Conservation (phyloP, 2,113 vertebrate species). For the Seriola rivoliana region DNA sequence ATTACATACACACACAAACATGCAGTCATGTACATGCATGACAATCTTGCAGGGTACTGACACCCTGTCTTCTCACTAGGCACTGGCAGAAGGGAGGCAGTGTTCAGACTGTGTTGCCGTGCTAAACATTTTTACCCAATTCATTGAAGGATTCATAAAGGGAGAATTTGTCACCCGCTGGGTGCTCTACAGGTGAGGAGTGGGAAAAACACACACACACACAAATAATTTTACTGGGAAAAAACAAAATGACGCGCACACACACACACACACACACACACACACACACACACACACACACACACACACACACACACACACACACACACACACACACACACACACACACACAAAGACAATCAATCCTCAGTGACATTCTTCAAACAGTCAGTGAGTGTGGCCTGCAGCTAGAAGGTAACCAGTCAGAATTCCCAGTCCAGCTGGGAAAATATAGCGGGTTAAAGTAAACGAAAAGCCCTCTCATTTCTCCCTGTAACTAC, state of each 20-base stretch:
- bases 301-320: neutral
- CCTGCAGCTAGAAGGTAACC: conserved; percentile 46
- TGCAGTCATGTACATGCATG: conserved; percentile 14
- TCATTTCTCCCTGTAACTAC: conserved; percentile 34
- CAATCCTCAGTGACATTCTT: conserved; percentile 47
- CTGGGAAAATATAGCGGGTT: conserved; percentile 27
- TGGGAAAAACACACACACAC: neutral
- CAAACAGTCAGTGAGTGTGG: conserved; percentile 47
- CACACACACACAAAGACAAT: conserved; percentile 28
- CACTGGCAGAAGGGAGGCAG: neutral
- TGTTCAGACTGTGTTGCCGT: neutral
- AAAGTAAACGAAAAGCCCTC: conserved; percentile 39
- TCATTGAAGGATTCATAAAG: conserved; percentile 15
- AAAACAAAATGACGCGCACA: neutral
- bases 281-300: neutral
- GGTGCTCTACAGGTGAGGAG: conserved; percentile 18
- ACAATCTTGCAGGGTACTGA: conserved; percentile 31
- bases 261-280: neutral
- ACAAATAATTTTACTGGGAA: neutral
- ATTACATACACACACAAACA: conserved; percentile 25
- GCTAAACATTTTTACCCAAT: neutral
- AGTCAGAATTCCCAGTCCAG: conserved; percentile 37
- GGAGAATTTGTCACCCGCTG: conserved; percentile 9
- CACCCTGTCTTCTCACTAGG: conserved; percentile 21
- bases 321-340: neutral